Conservation (phyloP, 2,113 vertebrate species). For the Macrotus californicus region DNA sequence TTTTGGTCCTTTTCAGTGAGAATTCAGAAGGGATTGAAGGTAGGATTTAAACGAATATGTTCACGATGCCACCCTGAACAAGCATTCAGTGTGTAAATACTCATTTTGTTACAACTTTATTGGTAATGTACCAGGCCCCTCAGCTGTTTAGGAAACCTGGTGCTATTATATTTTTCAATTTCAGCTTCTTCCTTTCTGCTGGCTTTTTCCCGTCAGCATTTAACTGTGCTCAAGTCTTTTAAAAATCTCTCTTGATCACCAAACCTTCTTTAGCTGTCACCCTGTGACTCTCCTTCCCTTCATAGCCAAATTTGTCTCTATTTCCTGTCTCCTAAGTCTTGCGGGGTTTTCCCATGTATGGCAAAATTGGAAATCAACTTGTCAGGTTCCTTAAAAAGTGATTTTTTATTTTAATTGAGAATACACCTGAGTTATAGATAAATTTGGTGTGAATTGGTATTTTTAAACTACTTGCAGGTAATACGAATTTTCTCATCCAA, state of each 20-base stretch:
- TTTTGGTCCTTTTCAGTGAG: neutral
- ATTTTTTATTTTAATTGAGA: neutral
- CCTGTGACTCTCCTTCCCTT: neutral
- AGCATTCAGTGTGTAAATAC: neutral
- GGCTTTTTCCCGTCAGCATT: neutral
- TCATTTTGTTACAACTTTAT: neutral
- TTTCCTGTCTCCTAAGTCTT: neutral
- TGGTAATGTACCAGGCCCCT: neutral
- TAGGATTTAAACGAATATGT: neutral
- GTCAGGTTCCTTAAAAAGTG: neutral
- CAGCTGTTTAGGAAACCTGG: neutral
- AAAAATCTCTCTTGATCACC: neutral
- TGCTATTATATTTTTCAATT: neutral
- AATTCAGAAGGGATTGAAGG: slow-evolving; percentile 3
- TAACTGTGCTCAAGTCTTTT: neutral
- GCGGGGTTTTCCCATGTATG: neutral
- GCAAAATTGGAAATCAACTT: neutral
- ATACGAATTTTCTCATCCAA: neutral
- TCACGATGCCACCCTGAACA: neutral
- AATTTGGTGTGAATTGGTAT: neutral
- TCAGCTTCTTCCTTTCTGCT: neutral
- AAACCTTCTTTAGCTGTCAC: neutral
- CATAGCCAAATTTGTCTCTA: neutral
- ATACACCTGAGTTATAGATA: neutral
- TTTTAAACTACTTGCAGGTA: neutral